These are phyloP conservation scores for Cydia amplana DNA, from an alignment of 1,140 invertebrate species.

Conservation along the genomic window DNA sequence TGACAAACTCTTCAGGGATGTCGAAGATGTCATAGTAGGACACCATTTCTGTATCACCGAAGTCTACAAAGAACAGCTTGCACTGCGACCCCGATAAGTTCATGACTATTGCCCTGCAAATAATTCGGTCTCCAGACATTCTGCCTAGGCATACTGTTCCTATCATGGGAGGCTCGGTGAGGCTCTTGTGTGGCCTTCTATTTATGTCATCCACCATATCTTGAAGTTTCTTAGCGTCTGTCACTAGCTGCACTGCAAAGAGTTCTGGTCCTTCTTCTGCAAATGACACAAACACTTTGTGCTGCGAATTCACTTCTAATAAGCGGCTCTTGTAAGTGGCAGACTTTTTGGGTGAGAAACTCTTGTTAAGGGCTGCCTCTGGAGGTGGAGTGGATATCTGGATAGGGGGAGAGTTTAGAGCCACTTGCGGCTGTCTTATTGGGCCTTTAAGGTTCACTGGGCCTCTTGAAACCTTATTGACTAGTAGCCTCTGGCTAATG, in stretches of 20 bases:
- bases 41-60: slow-evolving; percentile 86
- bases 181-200: slow-evolving; percentile 78
- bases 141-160: slow-evolving; percentile 86
- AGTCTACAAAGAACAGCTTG: slow-evolving; percentile 89
- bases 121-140: slow-evolving; percentile 82
- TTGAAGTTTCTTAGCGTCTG: slow-evolving; percentile 79
- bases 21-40: slow-evolving; percentile 85
- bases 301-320: slow-evolving; percentile 80
- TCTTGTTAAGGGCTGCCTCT: slow-evolving; percentile 44
- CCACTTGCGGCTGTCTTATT: slow-evolving; percentile 60
- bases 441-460: slow-evolving; percentile 62
- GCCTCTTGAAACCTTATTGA: slow-evolving; percentile 63
- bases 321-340: slow-evolving; percentile 81
- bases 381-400: slow-evolving; percentile 37
- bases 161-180: slow-evolving; percentile 83
- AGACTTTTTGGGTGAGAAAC: slow-evolving; percentile 68
- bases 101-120: slow-evolving; percentile 87
- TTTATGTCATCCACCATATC: slow-evolving; percentile 85
- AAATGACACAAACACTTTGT: slow-evolving; percentile 86
- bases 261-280: slow-evolving; percentile 87
- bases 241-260: slow-evolving; percentile 86
- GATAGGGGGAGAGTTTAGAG: slow-evolving; percentile 34
- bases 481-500: slow-evolving; percentile 57
- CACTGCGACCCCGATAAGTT: slow-evolving; percentile 81
- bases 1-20: slow-evolving; percentile 85